These are phyloP conservation scores for Lepidonotus clava DNA, from an alignment of 2,888 invertebrate genomes.

Conservation along the genomic window DNA sequence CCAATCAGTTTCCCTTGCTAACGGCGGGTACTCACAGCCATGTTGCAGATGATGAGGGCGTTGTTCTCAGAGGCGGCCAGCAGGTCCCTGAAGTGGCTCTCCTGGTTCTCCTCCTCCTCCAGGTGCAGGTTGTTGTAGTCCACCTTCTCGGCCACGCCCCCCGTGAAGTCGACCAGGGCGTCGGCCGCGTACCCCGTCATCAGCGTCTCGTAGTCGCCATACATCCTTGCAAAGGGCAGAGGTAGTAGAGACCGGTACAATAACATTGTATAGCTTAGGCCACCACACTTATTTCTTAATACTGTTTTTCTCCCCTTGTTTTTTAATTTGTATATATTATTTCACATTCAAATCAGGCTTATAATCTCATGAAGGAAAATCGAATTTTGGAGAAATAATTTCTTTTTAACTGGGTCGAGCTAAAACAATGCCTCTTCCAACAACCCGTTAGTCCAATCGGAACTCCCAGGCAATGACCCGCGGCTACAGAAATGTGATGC, in stretches of 20 bases:
- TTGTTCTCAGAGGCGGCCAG: conserved; percentile 82
- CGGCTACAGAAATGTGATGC: too few relatives aligned
- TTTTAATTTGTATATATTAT: too few relatives aligned
- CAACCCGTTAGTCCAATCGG: too few relatives aligned
- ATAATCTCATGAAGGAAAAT: too few relatives aligned
- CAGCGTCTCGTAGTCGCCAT: conserved; percentile 84
- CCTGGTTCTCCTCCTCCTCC: conserved; percentile 72
- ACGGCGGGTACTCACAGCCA: conserved; percentile 77
- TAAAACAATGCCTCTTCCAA: too few relatives aligned
- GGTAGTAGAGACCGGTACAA: background rate
- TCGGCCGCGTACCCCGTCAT: conserved; percentile 83
- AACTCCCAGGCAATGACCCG: too few relatives aligned
- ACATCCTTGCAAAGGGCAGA: conserved; percentile 78
- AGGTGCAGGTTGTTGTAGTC: conserved; percentile 72
- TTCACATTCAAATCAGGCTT: too few relatives aligned
- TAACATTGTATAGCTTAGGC: background rate
- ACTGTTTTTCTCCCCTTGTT: too few relatives aligned
- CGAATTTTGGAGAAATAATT: too few relatives aligned
- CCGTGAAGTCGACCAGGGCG: conserved; percentile 84
- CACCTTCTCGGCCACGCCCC: conserved; percentile 83
- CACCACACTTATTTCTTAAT: too few relatives aligned
- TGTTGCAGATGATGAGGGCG: conserved; percentile 83
- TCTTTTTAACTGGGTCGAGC: too few relatives aligned
- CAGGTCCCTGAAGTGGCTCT: conserved; percentile 82
- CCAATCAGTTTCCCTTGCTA: background rate